A percentile compares a stretch with the other conserved stretches of the same genome.
Evolutionary conservation across 2,888 invertebrate species (phyloP).

Genomic region (Chouioia cunea): DNA sequence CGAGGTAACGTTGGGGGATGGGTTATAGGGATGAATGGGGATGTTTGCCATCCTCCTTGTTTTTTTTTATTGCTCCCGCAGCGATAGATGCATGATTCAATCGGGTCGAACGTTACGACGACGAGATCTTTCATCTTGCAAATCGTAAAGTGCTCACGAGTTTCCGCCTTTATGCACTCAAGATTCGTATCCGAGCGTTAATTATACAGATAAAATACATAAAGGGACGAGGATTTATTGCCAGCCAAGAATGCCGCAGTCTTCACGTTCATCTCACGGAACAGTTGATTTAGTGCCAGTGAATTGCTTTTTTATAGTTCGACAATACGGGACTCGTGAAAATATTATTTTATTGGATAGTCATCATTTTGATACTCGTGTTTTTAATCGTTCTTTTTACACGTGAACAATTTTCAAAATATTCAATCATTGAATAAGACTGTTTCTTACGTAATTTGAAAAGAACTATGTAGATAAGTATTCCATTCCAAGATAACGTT

Average conservation of each 20-base stretch:
- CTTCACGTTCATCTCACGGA: neutral
- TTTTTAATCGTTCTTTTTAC: too few species aligned
- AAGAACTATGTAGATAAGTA: neutral
- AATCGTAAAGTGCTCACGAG: constrained; percentile 1
- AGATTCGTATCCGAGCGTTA: constrained; percentile 25
- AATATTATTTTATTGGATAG: neutral
- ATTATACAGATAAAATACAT: constrained; percentile 28
- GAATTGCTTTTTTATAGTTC: constrained; percentile 14
- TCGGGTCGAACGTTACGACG: constrained; percentile 8
- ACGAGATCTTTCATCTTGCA: neutral
- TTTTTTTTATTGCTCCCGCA: neutral
- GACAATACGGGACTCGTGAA: neutral
- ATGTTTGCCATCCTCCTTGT: constrained; percentile 1
- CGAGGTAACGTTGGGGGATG: neutral
- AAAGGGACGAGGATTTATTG: constrained; percentile 23
- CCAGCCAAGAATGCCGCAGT: neutral
- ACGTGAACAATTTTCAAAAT: too few species aligned
- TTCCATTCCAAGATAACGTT: neutral
- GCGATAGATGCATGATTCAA: constrained; percentile 22
- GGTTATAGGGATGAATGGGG: neutral
- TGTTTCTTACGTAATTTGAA: too few species aligned
- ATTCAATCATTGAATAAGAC: too few species aligned
- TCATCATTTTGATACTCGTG: constrained; percentile 11
- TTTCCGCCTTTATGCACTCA: neutral
- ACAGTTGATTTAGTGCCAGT: neutral